Conservation (phyloP, 2,113 vertebrate species). For the Caranx ignobilis region DNA sequence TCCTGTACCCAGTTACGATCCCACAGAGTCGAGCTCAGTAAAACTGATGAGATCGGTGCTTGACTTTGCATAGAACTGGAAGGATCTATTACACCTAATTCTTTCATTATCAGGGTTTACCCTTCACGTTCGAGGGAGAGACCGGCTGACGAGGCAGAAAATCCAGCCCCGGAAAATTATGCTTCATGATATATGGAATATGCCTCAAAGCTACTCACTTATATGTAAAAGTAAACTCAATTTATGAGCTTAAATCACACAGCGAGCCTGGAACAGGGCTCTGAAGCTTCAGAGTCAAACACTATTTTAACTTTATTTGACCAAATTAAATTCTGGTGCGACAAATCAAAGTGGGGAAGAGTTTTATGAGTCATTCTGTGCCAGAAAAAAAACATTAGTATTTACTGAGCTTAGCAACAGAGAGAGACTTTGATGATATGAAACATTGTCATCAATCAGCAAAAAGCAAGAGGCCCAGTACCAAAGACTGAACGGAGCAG, state of each 20-base stretch:
- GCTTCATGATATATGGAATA: background rate
- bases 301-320: background rate
- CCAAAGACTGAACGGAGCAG: too few relatives aligned
- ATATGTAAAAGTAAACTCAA: background rate
- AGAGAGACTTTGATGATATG: too few relatives aligned
- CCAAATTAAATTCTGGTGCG: background rate
- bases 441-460: too few relatives aligned
- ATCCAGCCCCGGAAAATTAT: background rate
- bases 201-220: background rate
- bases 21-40: conserved; percentile 24
- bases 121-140: background rate
- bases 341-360: background rate
- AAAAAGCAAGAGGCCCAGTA: too few relatives aligned
- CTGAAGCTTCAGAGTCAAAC: background rate
- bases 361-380: background rate
- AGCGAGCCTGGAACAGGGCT: background rate
- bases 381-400: background rate
- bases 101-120: conserved; percentile 28
- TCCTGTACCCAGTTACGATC: background rate
- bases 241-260: background rate
- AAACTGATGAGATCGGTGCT: conserved; percentile 32
- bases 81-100: conserved; percentile 38
- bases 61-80: conserved; percentile 14
- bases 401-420: too few relatives aligned
- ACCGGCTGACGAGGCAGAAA: background rate